A percentile compares a stretch with the other conserved stretches of the same genome.
Conservation (phyloP, 2,888 invertebrate species). For the Trichacis sp. region DNA sequence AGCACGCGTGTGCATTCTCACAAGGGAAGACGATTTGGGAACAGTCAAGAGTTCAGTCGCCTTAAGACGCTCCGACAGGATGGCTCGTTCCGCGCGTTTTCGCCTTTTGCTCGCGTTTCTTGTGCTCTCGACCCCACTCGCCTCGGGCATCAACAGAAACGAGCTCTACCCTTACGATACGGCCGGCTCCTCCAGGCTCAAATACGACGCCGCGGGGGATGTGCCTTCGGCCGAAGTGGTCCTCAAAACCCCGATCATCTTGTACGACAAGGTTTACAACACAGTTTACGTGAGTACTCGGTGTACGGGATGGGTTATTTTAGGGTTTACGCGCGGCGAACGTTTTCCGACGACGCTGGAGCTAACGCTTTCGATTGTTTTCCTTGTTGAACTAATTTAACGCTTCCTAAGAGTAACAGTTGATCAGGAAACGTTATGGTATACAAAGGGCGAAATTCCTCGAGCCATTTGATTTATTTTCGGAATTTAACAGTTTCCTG, state of each 20-base stretch:
- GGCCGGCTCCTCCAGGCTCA: slow-evolving; percentile 48
- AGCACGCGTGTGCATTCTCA: slow-evolving; percentile 27
- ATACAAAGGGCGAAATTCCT: too few relatives aligned
- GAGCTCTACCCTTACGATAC: slow-evolving; percentile 57
- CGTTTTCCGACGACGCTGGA: too few relatives aligned
- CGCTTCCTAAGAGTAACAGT: too few relatives aligned
- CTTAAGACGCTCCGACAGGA: slow-evolving; percentile 57
- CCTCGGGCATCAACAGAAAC: slow-evolving; percentile 49
- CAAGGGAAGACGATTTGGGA: slow-evolving; percentile 51
- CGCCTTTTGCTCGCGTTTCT: slow-evolving; percentile 46
- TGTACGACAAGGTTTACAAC: slow-evolving; percentile 82
- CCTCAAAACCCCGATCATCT: slow-evolving; percentile 80
- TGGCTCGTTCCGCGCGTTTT: slow-evolving; percentile 57
- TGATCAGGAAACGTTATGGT: too few relatives aligned
- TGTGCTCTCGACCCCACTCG: slow-evolving; percentile 42
- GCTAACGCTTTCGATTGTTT: too few relatives aligned
- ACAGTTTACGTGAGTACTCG: slow-evolving; percentile 83
- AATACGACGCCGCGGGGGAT: slow-evolving; percentile 51
- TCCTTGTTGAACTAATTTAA: too few relatives aligned
- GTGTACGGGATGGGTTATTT: slow-evolving; percentile 22
- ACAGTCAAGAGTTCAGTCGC: slow-evolving; percentile 54
- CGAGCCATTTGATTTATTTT: too few relatives aligned
- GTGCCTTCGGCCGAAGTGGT: slow-evolving; percentile 72
- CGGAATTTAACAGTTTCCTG: too few relatives aligned
- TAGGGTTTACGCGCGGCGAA: slow-evolving; percentile 2